A percentile compares a stretch with the other conserved stretches of the same genome.
Conservation (phyloP, 1,140 invertebrate species). For the Marisa cornuarietis region DNA sequence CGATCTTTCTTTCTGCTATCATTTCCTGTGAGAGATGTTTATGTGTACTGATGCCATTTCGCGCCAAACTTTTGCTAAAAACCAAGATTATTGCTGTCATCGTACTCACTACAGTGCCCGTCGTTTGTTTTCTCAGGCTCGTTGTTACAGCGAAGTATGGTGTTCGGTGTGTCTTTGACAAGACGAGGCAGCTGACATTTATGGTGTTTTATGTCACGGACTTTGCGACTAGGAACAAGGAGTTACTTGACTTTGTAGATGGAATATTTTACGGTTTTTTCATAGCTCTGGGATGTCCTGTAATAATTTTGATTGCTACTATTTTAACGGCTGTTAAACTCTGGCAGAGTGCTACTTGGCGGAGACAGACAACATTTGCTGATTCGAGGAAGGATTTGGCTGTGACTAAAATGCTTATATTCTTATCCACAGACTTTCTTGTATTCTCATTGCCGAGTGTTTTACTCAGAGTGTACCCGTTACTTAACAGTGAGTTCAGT, state of each 20-base stretch:
- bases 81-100: not conserved
- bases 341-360: not conserved
- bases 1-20: not conserved
- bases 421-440: not conserved
- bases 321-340: slow-evolving; percentile 3
- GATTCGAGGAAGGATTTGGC: not conserved
- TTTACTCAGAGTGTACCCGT: not conserved
- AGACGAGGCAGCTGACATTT: not conserved
- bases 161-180: slow-evolving; percentile 5
- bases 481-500: not conserved
- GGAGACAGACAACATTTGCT: not conserved
- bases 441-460: not conserved
- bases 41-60: slow-evolving; percentile 1
- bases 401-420: slow-evolving; percentile 4
- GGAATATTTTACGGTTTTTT: slow-evolving; percentile 2
- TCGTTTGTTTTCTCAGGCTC: not conserved
- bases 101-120: not conserved
- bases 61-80: not conserved
- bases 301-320: slow-evolving; percentile 5
- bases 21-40: not conserved
- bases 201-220: not conserved
- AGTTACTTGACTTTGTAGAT: not conserved
- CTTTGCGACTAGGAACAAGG: not conserved
- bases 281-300: not conserved
- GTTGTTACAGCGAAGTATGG: not conserved